These are phyloP conservation scores for Polyodon spathula DNA, from an alignment of 2,113 vertebrate species.

Conservation along the genomic window DNA sequence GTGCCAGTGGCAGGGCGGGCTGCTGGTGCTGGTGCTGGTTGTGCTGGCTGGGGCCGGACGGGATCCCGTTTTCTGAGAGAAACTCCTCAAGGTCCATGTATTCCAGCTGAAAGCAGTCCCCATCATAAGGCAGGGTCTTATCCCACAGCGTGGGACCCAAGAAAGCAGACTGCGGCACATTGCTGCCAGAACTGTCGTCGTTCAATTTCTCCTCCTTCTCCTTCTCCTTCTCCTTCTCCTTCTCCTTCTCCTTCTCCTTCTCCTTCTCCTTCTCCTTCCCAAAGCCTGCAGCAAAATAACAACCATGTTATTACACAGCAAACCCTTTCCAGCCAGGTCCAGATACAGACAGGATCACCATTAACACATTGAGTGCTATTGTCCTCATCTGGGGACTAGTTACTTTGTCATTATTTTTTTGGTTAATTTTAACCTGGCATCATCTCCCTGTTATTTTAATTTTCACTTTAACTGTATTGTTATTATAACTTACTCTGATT, in stretches of 20 bases:
- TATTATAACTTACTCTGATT: too few species aligned
- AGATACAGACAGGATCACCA: too few species aligned
- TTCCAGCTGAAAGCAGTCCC: conserved; percentile 94
- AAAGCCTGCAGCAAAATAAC: conserved; percentile 59
- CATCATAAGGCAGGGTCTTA: conserved; percentile 94
- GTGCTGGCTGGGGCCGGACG: conserved; percentile 72
- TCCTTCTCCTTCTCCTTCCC: conserved; percentile 86
- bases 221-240: conserved; percentile 88
- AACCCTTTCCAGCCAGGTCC: not conserved
- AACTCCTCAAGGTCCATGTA: conserved; percentile 99
- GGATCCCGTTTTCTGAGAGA: conserved; percentile 93
- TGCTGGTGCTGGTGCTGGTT: conserved; percentile 65
- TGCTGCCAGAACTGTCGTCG: conserved; percentile 67
- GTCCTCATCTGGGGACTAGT: too few species aligned
- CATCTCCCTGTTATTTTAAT: too few species aligned
- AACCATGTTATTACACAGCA: not conserved
- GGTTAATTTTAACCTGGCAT: too few species aligned
- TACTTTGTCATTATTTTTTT: too few species aligned
- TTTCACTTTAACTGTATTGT: too few species aligned
- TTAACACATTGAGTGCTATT: too few species aligned
- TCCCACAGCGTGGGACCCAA: conserved; percentile 95
- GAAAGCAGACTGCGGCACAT: conserved; percentile 87
- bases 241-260: too few species aligned
- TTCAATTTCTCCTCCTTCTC: conserved; percentile 91
- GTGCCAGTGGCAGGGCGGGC: conserved; percentile 44